phyloP scores from a whole-genome alignment of 2,113 vertebrate species.

The Chionis minor region DNA sequence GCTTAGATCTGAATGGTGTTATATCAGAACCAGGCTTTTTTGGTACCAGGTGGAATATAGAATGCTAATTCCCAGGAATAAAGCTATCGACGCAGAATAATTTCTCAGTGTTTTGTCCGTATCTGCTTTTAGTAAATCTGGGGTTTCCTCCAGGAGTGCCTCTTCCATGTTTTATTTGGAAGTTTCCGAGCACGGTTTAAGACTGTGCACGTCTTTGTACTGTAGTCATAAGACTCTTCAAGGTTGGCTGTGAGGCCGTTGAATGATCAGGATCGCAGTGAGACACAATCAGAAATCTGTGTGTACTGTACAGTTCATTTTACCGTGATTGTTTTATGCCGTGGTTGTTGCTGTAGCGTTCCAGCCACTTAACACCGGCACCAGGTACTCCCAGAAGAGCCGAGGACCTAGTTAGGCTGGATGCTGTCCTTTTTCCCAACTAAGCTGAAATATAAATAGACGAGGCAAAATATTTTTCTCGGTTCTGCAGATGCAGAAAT shows the following conservation, averaged over 20 bases:
- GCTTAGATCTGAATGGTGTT: neutral
- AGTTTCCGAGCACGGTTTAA: rapidly evolving
- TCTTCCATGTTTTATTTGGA: neutral
- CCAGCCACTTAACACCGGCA: neutral
- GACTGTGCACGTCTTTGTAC: neutral
- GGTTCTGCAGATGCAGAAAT: neutral
- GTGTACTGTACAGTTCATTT: rapidly evolving
- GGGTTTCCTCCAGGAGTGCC: neutral
- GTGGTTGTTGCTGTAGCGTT: neutral
- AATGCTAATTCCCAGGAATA: neutral
- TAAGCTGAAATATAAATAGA: neutral
- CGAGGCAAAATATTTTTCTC: neutral
- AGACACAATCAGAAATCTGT: neutral
- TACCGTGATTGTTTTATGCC: rapidly evolving
- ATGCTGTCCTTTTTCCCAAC: neutral
- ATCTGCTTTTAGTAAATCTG: neutral
- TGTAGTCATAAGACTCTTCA: neutral
- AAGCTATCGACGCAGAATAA: neutral
- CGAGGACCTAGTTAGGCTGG: neutral
- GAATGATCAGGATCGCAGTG: neutral
- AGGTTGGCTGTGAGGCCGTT: neutral
- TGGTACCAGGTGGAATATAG: neutral
- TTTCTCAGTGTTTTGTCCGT: neutral
- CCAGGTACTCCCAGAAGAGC: neutral
- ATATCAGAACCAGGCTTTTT: neutral